Evolutionary conservation across 2,113 vertebrate genomes (phyloP).

Genomic region (Neolamprologus longior): DNA sequence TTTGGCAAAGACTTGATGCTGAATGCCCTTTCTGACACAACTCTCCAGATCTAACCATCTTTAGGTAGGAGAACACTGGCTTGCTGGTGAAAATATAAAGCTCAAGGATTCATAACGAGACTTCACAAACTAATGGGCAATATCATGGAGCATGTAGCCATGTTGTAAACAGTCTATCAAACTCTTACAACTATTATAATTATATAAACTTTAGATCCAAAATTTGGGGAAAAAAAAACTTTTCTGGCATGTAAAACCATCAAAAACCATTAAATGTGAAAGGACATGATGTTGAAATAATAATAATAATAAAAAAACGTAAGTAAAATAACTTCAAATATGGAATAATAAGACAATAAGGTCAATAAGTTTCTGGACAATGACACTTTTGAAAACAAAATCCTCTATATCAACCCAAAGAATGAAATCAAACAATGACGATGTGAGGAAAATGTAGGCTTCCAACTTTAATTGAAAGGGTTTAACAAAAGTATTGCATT

Average conservation of each 20-base stretch:
- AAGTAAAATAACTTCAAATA: background rate
- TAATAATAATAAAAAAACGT: background rate
- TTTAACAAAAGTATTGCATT: background rate
- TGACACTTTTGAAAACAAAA: background rate
- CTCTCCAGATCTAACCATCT: background rate
- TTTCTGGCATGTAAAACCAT: background rate
- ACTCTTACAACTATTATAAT: background rate
- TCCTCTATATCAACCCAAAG: background rate
- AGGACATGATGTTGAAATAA: background rate
- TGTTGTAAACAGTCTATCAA: background rate
- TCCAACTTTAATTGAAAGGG: background rate
- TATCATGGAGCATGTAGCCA: background rate
- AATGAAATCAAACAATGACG: background rate
- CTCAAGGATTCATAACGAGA: background rate
- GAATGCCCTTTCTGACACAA: background rate
- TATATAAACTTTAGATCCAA: background rate
- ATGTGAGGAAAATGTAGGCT: background rate
- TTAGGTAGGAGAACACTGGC: background rate
- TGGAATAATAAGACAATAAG: background rate
- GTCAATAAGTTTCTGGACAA: background rate
- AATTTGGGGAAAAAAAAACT: fast-evolving
- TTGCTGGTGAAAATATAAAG: background rate
- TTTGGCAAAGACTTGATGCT: background rate
- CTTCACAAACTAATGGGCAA: background rate
- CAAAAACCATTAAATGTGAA: background rate